Conservation (phyloP, 2,888 invertebrate species). For the Leucoma salicis region DNA sequence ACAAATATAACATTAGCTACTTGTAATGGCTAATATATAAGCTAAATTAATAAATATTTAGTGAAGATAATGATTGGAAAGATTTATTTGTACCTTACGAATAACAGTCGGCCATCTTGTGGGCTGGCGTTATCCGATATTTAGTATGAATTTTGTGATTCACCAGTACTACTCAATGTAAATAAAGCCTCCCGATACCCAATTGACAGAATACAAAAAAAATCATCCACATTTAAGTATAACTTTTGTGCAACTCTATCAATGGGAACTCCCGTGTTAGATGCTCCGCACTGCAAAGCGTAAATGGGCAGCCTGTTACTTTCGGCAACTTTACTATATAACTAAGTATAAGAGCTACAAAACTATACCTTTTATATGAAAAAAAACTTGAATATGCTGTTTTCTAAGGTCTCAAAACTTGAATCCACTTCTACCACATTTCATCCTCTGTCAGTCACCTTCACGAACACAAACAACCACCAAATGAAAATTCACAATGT, state of each 20-base stretch:
- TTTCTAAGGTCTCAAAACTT: slow-evolving; percentile 40
- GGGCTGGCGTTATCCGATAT: slow-evolving; percentile 79
- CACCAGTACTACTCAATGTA: slow-evolving; percentile 51
- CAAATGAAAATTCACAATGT: slow-evolving; percentile 58
- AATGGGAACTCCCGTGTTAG: slow-evolving; percentile 47
- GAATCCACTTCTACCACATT: slow-evolving; percentile 65
- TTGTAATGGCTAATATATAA: slow-evolving; percentile 25
- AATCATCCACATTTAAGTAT: slow-evolving; percentile 44
- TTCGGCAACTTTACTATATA: slow-evolving; percentile 36
- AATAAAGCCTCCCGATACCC: slow-evolving; percentile 41
- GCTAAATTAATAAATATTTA: slow-evolving; percentile 37
- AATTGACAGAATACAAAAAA: slow-evolving; percentile 42
- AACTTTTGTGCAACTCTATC: slow-evolving; percentile 45
- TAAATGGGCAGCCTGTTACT: slow-evolving; percentile 64
- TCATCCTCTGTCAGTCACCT: slow-evolving; percentile 63
- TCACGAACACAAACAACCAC: slow-evolving; percentile 73
- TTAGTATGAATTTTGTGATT: slow-evolving; percentile 58
- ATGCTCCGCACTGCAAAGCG: slow-evolving; percentile 67
- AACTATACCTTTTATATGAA: slow-evolving; percentile 47
- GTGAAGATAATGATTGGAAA: slow-evolving; percentile 47
- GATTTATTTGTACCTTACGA: slow-evolving; percentile 76
- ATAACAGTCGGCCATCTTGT: slow-evolving; percentile 82
- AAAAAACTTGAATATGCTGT: slow-evolving; percentile 34
- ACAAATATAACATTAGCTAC: slow-evolving; percentile 31
- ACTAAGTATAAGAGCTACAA: slow-evolving; percentile 14